These are phyloP conservation scores for Gandaritis pyraliata DNA, from an alignment of 2,888 invertebrate species.

Conservation along the genomic window DNA sequence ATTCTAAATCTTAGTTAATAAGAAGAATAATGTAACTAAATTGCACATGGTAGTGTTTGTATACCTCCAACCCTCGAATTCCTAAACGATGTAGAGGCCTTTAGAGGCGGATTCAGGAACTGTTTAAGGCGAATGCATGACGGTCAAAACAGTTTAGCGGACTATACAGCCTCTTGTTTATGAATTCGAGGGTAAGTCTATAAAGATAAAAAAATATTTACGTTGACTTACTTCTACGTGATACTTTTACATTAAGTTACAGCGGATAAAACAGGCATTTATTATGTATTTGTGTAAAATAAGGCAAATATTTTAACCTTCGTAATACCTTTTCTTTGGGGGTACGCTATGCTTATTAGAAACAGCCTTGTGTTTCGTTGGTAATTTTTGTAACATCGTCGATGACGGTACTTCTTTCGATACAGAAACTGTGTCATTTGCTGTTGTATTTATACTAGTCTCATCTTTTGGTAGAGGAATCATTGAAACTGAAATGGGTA, in stretches of 20 bases:
- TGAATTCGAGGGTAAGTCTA: background rate
- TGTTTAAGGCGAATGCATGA: too few species aligned
- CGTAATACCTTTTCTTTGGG: conserved; percentile 25
- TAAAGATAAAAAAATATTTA: background rate
- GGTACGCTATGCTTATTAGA: conserved; percentile 11
- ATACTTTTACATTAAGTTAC: background rate
- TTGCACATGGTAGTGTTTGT: too few species aligned
- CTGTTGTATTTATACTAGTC: conserved; percentile 2
- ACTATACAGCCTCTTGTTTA: too few species aligned
- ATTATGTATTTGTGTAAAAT: background rate
- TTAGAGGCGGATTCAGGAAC: too few species aligned
- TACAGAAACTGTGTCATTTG: background rate
- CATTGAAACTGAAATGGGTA: conserved; percentile 23
- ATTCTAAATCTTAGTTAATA: background rate
- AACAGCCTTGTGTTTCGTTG: conserved; percentile 17
- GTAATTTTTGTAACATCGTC: conserved; percentile 14
- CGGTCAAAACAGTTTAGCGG: too few species aligned
- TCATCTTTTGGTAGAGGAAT: conserved; percentile 18
- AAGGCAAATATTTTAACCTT: conserved; percentile 2
- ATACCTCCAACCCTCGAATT: too few species aligned
- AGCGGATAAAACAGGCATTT: background rate
- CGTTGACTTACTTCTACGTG: background rate
- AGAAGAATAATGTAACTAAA: background rate
- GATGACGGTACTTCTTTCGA: background rate
- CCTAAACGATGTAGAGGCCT: too few species aligned